A percentile compares a stretch with the other conserved stretches of the same genome.
phyloP scores from a whole-genome alignment of 1,140 invertebrate species.

The Hylaeus anthracinus region DNA sequence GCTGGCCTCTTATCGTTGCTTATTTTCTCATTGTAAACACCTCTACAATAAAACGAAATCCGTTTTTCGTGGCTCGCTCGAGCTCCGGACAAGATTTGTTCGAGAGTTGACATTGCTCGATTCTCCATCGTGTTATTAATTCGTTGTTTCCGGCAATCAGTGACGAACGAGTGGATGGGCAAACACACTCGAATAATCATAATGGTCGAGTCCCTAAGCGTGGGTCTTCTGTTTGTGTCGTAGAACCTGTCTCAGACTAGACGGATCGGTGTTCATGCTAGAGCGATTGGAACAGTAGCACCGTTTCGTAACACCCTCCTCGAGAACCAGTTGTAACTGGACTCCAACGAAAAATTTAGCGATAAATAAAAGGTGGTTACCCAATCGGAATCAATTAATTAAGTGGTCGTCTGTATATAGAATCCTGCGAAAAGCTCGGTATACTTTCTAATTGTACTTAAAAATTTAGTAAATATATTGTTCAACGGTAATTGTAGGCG shows the following conservation, averaged over 20 bases:
- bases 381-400: no score
- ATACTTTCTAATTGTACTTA: no score
- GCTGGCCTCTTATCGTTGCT: neutral
- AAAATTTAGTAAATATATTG: no score
- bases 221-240: neutral
- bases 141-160: neutral
- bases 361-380: no score
- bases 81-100: neutral
- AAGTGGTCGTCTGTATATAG: no score
- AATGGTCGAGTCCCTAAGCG: neutral
- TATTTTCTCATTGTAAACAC: neutral
- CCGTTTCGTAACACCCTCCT: neutral
- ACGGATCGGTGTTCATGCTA: neutral
- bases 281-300: neutral
- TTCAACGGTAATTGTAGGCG: no score
- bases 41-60: neutral
- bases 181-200: conserved; percentile 8
- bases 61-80: neutral
- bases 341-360: neutral
- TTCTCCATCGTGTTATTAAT: neutral
- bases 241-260: neutral
- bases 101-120: neutral
- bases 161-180: neutral
- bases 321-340: neutral
- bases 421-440: no score